Percentiles rank a stretch among this genome's conserved stretches.
These are phyloP conservation scores for Nanorana parkeri DNA, from an alignment of 2,113 vertebrate species.

Conservation along the genomic window DNA sequence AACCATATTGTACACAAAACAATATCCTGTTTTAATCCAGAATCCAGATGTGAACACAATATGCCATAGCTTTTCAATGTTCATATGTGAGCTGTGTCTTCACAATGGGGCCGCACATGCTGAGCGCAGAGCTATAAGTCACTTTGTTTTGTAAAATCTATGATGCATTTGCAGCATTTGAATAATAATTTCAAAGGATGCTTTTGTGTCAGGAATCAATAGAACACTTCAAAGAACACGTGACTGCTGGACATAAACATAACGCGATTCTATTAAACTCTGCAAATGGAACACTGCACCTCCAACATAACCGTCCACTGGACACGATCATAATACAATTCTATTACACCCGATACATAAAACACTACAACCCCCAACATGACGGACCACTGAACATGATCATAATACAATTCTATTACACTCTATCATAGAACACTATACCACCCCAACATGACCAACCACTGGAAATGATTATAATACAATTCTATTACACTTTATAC, in stretches of 20 bases:
- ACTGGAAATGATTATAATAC: neutral
- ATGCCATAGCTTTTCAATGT: neutral
- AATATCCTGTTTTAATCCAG: conserved; percentile 32
- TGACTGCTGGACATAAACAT: neutral
- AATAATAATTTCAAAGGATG: too few species aligned
- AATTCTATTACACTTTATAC: neutral
- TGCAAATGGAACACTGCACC: neutral
- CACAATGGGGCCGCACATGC: neutral
- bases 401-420: too few species aligned
- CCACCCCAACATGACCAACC: neutral
- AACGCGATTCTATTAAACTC: neutral
- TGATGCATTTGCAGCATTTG: too few species aligned
- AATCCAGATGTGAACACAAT: conserved; percentile 26
- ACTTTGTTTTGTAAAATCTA: too few species aligned
- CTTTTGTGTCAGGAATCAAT: neutral
- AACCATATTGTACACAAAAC: neutral
- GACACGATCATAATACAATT: too few species aligned
- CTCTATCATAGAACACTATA: neutral
- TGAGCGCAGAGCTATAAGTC: neutral
- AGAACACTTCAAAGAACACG: neutral
- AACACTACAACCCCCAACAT: too few species aligned
- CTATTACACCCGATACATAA: too few species aligned
- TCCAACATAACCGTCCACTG: too few species aligned
- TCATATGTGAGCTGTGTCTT: neutral
- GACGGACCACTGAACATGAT: too few species aligned